These are phyloP conservation scores for Cydia pomonella DNA, from an alignment of 1,140 invertebrate genomes.

Conservation along the genomic window DNA sequence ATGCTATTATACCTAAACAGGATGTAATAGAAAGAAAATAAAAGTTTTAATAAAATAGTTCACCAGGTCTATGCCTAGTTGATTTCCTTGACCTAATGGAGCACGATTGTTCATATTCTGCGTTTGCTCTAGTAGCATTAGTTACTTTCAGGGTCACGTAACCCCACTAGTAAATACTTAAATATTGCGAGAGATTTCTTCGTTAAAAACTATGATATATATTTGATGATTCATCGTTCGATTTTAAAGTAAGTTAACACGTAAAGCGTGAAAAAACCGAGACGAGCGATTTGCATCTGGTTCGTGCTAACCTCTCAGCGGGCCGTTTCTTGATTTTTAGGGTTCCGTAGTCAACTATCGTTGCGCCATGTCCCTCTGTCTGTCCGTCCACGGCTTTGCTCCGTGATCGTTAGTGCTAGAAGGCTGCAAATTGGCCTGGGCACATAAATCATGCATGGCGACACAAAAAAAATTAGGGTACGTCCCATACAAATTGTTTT, in stretches of 20 bases:
- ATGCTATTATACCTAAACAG: neutral
- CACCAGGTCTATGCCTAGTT: slow-evolving; percentile 27
- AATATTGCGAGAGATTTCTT: neutral
- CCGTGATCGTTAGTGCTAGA: no score
- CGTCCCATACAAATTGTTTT: no score
- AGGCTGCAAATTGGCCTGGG: no score
- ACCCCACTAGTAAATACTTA: slow-evolving; percentile 37
- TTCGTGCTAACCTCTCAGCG: neutral
- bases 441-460: no score
- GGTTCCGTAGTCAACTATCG: no score
- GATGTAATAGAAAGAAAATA: slow-evolving; percentile 4
- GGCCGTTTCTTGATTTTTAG: neutral
- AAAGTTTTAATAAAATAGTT: neutral
- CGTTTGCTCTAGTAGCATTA: slow-evolving; percentile 42
- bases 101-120: slow-evolving; percentile 60
- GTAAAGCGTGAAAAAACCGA: slow-evolving; percentile 23
- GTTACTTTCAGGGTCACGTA: slow-evolving; percentile 47
- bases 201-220: neutral
- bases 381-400: no score
- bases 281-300: neutral
- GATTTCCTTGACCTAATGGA: slow-evolving; percentile 66
- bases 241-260: neutral
- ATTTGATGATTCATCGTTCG: neutral
- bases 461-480: no score
- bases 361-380: no score